A percentile compares a stretch with the other conserved stretches of the same genome.
phyloP scores from a whole-genome alignment of 2,888 invertebrate genomes.

The Cosmia pyralina region DNA sequence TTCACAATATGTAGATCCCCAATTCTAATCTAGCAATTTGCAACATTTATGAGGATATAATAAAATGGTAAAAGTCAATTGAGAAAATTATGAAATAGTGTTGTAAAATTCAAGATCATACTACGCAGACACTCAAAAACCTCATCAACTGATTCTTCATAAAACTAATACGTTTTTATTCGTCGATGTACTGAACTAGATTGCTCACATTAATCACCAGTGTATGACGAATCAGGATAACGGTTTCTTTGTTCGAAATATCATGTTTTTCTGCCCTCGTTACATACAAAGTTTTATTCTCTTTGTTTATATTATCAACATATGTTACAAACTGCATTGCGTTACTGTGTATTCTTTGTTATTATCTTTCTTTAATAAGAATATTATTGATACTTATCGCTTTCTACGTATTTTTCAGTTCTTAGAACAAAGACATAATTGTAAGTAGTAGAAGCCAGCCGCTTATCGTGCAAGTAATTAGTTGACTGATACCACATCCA shows the following conservation, averaged over 20 bases:
- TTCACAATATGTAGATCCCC: not conserved
- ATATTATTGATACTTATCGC: slow-evolving; percentile 2
- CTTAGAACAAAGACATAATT: slow-evolving; percentile 5
- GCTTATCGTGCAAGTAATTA: slow-evolving; percentile 28
- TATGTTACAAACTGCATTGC: slow-evolving; percentile 18
- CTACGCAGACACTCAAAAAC: not conserved
- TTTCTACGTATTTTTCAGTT: not conserved
- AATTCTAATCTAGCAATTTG: not conserved
- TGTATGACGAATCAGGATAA: slow-evolving; percentile 62
- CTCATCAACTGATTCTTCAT: not conserved
- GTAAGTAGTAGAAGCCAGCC: not conserved
- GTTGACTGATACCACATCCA: slow-evolving; percentile 6
- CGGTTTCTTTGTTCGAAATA: slow-evolving; percentile 55
- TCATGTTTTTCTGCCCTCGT: slow-evolving; percentile 56
- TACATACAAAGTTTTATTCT: slow-evolving; percentile 44
- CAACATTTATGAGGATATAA: not conserved
- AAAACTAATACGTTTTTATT: slow-evolving; percentile 25
- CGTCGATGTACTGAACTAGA: slow-evolving; percentile 40
- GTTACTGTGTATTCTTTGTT: slow-evolving; percentile 12
- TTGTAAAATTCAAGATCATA: not conserved
- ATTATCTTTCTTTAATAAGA: slow-evolving; percentile 15
- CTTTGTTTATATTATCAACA: slow-evolving; percentile 53
- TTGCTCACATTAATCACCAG: slow-evolving; percentile 41
- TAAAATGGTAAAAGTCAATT: not conserved
- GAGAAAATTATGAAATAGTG: not conserved